Evolutionary conservation across 2,888 invertebrate species (phyloP), one percentile per base, ranked within the genome.

Genomic region (Cyrtodaria siliqua): DNA sequence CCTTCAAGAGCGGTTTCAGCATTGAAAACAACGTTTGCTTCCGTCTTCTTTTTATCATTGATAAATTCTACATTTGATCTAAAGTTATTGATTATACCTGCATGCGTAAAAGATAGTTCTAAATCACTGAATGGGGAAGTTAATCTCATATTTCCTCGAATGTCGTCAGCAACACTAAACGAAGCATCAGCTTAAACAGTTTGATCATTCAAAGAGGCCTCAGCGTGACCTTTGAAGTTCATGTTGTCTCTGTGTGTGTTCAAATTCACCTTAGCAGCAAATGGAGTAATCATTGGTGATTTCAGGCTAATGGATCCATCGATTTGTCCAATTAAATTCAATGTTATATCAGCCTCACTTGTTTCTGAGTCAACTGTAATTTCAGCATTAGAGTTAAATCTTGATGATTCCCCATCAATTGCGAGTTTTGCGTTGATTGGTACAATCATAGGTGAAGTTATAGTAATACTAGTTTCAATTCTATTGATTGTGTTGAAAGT

Each of bases 161-260:
- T 52, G 33, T 33, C 33, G 12, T 12, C 12, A 33, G 4, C 12
- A 16, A 60, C 33, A n/a, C 64, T 72, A n/a, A 72, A 47, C 33
- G 52, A 63, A n/a, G 82, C 40, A 56, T 83, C 79, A 4, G 71
- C 72, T 55, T 75, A 75, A 20, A 82, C 52, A 16, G 29, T 81
- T 24, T 77, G 59, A 33, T 67, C 53, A 29, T 67, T 55, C 4
- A 60, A 20, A 3, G 60, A 29, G 18, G 52, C 40, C 53, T 68
- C 74, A 23, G 52, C 50, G 24, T 74, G 74, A 20, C 26, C 56
- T 16, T 16, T 71, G 44, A 71, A 76, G 27, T 67, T 52, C 6
- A 50, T 61, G n/a, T n/a, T n/a, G n/a, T n/a, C n/a, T n/a, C n/a
- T n/a, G n/a, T n/a, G n/a, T n/a, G n/a, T n/a, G n/a, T n/a, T n/a